Conservation (phyloP, 2,888 invertebrate genomes). For the Parnassius glacialis region DNA sequence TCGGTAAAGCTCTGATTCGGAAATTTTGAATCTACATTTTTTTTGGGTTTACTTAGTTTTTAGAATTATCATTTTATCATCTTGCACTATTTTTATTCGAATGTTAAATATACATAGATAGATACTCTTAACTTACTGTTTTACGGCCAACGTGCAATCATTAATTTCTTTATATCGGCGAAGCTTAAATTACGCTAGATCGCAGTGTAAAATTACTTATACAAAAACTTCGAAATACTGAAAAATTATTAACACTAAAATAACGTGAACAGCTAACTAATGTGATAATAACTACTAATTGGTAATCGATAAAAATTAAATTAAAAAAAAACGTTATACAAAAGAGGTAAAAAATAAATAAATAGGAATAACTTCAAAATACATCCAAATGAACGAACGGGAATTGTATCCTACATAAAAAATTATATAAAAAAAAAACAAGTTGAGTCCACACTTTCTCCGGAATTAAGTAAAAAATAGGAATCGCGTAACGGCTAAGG, state of each 20-base stretch:
- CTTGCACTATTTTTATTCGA: constrained; percentile 37
- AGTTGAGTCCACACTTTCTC: constrained; percentile 43
- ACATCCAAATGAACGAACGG: constrained; percentile 67
- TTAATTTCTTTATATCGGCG: constrained; percentile 45
- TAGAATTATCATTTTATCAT: constrained; percentile 30
- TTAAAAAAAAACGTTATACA: constrained; percentile 65
- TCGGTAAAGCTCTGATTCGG: constrained; percentile 60
- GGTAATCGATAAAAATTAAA: constrained; percentile 37
- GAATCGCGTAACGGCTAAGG: constrained; percentile 43
- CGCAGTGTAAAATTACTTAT: constrained; percentile 52
- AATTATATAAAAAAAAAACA: constrained; percentile 46
- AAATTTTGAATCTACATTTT: constrained; percentile 52
- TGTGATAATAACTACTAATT: constrained; percentile 42
- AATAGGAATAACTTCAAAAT: constrained; percentile 71
- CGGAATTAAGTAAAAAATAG: constrained; percentile 57
- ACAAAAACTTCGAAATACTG: constrained; percentile 54
- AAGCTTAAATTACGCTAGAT: constrained; percentile 52
- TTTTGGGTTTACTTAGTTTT: constrained; percentile 23
- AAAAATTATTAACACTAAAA: constrained; percentile 50
- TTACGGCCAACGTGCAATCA: constrained; percentile 64
- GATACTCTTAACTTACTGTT: constrained; percentile 43
- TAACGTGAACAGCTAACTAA: constrained; percentile 49
- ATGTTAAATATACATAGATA: constrained; percentile 55
- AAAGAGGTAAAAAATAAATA: constrained; percentile 69
- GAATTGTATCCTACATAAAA: constrained; percentile 41